Conservation (phyloP, 1,140 invertebrate genomes). For the Schlechtendalia chinensis region DNA sequence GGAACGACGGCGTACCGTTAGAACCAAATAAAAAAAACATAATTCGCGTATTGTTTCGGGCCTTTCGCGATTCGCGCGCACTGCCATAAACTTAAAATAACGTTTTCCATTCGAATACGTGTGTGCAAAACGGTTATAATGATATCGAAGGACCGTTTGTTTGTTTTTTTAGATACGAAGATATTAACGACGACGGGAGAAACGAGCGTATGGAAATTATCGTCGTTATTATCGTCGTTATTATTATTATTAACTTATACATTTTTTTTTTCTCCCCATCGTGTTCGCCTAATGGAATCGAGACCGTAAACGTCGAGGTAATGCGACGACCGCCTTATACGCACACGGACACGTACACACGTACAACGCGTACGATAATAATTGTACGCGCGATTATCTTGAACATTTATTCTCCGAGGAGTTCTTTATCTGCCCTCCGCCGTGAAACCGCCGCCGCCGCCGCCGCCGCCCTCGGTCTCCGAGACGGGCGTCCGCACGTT, state of each 20-base stretch:
- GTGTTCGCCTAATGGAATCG: not conserved
- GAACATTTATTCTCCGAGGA: slow-evolving; percentile 39
- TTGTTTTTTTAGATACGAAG: no score
- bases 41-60: no score
- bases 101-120: no score
- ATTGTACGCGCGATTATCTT: slow-evolving; percentile 18
- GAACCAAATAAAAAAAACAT: no score
- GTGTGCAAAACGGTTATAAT: no score
- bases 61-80: no score
- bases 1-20: no score
- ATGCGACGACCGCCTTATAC: not conserved
- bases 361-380: slow-evolving; percentile 2
- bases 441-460: no score
- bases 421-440: slow-evolving; percentile 37
- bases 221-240: not conserved
- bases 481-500: no score
- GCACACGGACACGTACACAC: not conserved
- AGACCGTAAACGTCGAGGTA: not conserved
- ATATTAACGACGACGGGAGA: not conserved
- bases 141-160: no score
- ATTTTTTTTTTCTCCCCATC: not conserved
- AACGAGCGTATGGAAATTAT: not conserved
- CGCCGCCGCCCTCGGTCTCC: not conserved
- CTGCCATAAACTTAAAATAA: no score
- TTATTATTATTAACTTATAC: not conserved